These are phyloP conservation scores for Brachionus rotundiformis DNA, from an alignment of 1,140 invertebrate species.

Conservation along the genomic window DNA sequence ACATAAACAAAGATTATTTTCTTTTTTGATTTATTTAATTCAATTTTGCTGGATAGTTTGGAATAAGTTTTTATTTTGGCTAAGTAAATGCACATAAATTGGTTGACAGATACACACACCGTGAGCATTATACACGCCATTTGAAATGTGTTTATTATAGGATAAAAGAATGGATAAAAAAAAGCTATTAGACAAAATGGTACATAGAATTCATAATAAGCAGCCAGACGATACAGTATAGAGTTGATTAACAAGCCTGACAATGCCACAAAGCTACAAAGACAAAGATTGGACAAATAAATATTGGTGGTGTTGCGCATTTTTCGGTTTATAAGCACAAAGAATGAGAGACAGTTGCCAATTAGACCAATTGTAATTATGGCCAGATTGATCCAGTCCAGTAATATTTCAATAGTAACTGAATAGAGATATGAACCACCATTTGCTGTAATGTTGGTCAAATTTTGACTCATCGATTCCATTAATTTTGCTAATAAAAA, in stretches of 20 bases:
- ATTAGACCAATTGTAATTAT: conserved; percentile 9
- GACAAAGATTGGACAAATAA: conserved; percentile 41
- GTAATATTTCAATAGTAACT: background rate
- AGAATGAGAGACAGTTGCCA: conserved; percentile 30
- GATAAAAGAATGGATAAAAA: conserved; percentile 42
- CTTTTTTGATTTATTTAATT: background rate
- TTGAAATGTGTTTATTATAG: conserved; percentile 49
- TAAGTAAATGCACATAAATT: conserved; percentile 36
- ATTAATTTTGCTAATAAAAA: background rate
- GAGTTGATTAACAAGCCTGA: background rate
- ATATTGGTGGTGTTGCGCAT: conserved; percentile 29
- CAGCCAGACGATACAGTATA: background rate
- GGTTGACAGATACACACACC: conserved; percentile 47
- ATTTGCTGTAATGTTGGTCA: too few relatives aligned
- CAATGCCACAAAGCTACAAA: conserved; percentile 7
- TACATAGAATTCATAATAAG: background rate
- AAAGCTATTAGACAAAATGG: background rate
- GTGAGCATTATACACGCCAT: conserved; percentile 50
- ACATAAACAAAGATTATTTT: conserved; percentile 25
- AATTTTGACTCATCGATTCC: background rate
- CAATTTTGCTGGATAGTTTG: background rate
- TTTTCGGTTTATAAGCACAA: conserved; percentile 31
- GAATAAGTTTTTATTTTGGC: conserved; percentile 19
- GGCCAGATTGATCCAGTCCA: conserved; percentile 12
- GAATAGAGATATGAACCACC: background rate